Conservation (phyloP, 2,113 vertebrate species). For the Microcebus tavaratra region DNA sequence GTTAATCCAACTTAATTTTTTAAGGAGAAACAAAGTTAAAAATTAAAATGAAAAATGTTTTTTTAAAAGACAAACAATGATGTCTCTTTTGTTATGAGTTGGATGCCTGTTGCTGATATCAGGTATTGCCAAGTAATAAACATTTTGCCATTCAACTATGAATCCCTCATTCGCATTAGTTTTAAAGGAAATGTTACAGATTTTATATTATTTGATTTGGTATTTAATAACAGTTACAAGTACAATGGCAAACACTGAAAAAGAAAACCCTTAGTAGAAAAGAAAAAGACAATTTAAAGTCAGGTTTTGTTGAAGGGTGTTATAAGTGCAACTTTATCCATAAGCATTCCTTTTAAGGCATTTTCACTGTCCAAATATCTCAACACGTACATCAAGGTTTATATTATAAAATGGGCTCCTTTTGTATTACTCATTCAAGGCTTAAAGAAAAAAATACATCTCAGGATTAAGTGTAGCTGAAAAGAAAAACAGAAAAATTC, state of each 20-base stretch:
- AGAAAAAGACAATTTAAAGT: constrained; percentile 85
- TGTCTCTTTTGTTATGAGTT: constrained; percentile 25
- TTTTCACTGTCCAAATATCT: constrained; percentile 85
- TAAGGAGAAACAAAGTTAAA: constrained; percentile 46
- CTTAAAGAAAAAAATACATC: constrained; percentile 72
- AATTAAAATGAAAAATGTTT: constrained; percentile 51
- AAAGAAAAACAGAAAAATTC: constrained; percentile 64
- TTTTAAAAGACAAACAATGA: constrained; percentile 39
- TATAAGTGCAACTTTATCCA: constrained; percentile 82
- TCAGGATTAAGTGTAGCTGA: constrained; percentile 73
- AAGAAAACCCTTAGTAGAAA: constrained; percentile 77
- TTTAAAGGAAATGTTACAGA: constrained; percentile 76
- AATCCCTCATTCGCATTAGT: constrained; percentile 49
- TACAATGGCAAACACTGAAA: constrained; percentile 85
- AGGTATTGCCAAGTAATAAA: constrained; percentile 36
- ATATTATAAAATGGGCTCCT: constrained; percentile 80
- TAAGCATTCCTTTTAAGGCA: constrained; percentile 87
- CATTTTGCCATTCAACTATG: constrained; percentile 49
- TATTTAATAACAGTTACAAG: constrained; percentile 87
- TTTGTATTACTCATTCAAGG: constrained; percentile 73
- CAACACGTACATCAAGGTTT: constrained; percentile 79
- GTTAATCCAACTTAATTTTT: constrained; percentile 59
- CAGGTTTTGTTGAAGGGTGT: constrained; percentile 82
- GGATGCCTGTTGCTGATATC: constrained; percentile 5
- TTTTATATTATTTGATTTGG: constrained; percentile 83